Base-by-base conservation (phyloP, 1,140 invertebrate genomes). In the Leptinotarsa lineolata region DNA sequence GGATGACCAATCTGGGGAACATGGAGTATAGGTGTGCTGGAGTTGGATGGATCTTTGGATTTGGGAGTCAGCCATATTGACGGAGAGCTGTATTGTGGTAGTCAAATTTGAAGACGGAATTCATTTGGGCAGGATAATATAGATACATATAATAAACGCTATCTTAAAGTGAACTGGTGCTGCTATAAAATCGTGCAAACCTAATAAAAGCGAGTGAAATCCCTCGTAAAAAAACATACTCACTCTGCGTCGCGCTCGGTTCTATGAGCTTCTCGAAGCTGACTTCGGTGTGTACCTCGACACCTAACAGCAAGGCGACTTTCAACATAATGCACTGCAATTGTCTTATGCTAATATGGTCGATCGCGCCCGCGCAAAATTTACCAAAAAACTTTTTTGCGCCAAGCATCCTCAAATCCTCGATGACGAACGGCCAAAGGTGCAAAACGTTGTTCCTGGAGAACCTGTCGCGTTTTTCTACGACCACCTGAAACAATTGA, bases 381-480 rank as follows among this genome's bases (percentile, higher is more conserved):
- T 99, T 99, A 12, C 97, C 97, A 85, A 97, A 99, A 86, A 99
- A 99, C 82, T 98, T 98, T 85, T 99, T 99, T 54, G 97, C 97
- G 16, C 97, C 98, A 4, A 99, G 88, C 72, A 91, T 92, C 67
- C 94, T 90, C 54, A 99, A 87, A 87, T 99, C 98, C 78, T 97
- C 93, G 72, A 99, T 99, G 22, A 99, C 96, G 85, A 97, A 99
- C 24, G 97, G 97, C 98, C 98, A 99, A 48, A 99, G 86, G 86
- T 99, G 98, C 58, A 99, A 90, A 11, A 99, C 97, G 86, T 99
- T 99, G 86, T 99, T 99, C 18, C 98, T 86, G 12, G 95, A 95
- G 85, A 98, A 94, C 3, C 95, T 88, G 85, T 97, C 95, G 54
- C 96, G 87, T 84, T 97, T 97, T 84, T 98, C 96, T 2, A 97